Evolutionary conservation across 2,113 vertebrate genomes (phyloP), one percentile per base, ranked within the genome.

Genomic region (Heterocephalus glaber): DNA sequence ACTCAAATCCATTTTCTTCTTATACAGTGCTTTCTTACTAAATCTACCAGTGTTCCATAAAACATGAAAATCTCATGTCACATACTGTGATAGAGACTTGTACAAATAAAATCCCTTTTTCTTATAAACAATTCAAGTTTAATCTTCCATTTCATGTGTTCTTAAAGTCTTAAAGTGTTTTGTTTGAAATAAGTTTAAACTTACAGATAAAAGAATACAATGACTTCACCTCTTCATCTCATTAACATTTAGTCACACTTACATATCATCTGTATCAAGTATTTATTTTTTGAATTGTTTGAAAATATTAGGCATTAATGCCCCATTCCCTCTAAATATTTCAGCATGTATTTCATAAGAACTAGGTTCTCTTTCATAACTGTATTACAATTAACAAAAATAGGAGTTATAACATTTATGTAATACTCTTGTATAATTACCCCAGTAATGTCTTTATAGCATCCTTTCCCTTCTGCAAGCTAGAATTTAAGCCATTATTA

Each of bases 141-240:
- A 63, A 19, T 72, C 68, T 94, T 96, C 28, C 22, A 7, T 66
- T 89, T 83, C 26, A 26, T 5, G 4, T 76, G 24, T 74, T 30
- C 84, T 61, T 49, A 70, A 81, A 33, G 0, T 9, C 38, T 76
- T 95, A n/a, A 24, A 79, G 60, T 58, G 13, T 90, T 90, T 87
- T 80, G 28, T 77, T 89, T 91, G 44, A 93, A 89, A 60, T 56
- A 77, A 96, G 8, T 77, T 74, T 44, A 89, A 20, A 54, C 85
- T 86, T 80, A 86, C 30, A 91, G 68, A 22, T 38, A 54, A 72
- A 84, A 61, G 60, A 95, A 20, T 79, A 33, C 3, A 54, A 2
- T 38, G 52, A 38, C 56, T 94, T 81, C 26, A n/a, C 20, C 20
- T 96, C 24, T 44, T 28, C 13, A 60, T 79, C 22, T 80, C 52